Evolutionary conservation across 2,888 invertebrate species (phyloP).

Genomic region (Dryobota labecula): DNA sequence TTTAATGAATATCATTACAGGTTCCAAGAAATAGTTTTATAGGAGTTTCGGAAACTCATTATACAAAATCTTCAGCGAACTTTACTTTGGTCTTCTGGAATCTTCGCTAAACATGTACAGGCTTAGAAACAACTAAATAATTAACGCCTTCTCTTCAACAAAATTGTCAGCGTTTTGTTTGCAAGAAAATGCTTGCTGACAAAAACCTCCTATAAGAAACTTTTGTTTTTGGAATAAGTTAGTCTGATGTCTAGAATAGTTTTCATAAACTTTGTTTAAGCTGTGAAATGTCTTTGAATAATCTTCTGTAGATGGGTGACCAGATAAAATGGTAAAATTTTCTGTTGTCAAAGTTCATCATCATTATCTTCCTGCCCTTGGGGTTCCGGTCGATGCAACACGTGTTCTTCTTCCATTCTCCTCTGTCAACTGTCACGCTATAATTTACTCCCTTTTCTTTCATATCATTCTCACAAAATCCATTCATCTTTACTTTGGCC

Average conservation of each 20-base stretch:
- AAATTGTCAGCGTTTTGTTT: conserved; percentile 5
- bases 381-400: no score
- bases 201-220: neutral
- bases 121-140: conserved; percentile 39
- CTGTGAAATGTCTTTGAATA: neutral
- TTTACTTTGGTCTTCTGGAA: conserved; percentile 45
- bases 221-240: neutral
- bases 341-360: neutral
- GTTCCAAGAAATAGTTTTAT: conserved; percentile 55
- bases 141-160: conserved; percentile 11
- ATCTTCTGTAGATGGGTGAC: neutral
- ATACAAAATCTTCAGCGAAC: conserved; percentile 45
- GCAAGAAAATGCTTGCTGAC: neutral
- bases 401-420: no score
- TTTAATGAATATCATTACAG: conserved; percentile 58
- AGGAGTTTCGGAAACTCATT: conserved; percentile 53
- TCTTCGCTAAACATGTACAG: conserved; percentile 14
- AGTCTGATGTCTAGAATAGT: neutral
- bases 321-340: neutral
- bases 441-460: no score
- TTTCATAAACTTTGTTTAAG: neutral
- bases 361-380: no score
- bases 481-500: no score
- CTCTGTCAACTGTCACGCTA: no score
- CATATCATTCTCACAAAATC: no score